A percentile compares a stretch with the other conserved stretches of the same genome.
These are phyloP conservation scores for Bimastos eiseni DNA, from an alignment of 2,888 invertebrate genomes.

Conservation along the genomic window DNA sequence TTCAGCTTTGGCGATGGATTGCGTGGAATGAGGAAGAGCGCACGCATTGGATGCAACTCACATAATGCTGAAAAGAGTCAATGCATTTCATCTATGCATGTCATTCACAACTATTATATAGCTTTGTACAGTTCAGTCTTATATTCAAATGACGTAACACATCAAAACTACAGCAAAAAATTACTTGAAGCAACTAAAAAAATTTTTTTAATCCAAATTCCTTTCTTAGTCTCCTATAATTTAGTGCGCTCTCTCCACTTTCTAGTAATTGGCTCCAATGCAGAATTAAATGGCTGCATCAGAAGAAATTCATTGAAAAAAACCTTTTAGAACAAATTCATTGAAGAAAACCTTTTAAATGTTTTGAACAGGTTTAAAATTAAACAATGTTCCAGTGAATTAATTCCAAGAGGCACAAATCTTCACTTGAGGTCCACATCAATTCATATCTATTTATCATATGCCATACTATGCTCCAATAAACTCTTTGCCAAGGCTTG, in stretches of 20 bases:
- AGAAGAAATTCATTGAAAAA: neutral
- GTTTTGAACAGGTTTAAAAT: neutral
- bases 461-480: neutral
- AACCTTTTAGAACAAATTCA: neutral
- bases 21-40: slow-evolving; percentile 94
- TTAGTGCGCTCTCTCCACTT: neutral
- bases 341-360: neutral
- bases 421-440: neutral
- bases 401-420: neutral
- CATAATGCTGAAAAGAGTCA: slow-evolving; percentile 73
- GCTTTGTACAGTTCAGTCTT: neutral
- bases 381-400: neutral
- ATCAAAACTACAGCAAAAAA: neutral
- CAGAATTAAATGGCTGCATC: neutral
- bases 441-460: neutral
- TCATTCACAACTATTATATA: neutral
- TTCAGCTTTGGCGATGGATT: slow-evolving; percentile 94
- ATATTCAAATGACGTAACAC: neutral
- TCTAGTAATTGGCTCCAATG: neutral
- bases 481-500: neutral
- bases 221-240: neutral
- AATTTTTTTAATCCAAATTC: neutral
- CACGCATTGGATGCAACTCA: slow-evolving; percentile 99
- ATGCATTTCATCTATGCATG: neutral
- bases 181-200: neutral